These are phyloP conservation scores for Cheilinus undulatus DNA, from an alignment of 2,113 vertebrate species.

Conservation along the genomic window DNA sequence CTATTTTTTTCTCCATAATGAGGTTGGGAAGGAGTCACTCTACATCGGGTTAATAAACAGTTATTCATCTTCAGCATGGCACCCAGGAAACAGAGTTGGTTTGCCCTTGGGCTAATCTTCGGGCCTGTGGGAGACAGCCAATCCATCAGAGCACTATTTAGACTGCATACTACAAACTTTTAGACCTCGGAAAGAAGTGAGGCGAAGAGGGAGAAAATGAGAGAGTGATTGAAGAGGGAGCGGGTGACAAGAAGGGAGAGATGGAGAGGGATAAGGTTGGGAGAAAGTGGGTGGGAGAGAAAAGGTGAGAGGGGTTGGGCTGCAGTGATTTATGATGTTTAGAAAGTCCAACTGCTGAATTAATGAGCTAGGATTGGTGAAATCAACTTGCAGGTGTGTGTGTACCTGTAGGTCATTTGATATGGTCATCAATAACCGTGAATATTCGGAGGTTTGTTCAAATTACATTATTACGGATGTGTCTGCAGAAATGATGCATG, in stretches of 20 bases:
- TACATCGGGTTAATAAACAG: slow-evolving; percentile 77
- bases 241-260: slow-evolving; percentile 58
- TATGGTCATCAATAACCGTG: slow-evolving; percentile 63
- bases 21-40: slow-evolving; percentile 71
- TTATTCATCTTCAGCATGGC: slow-evolving; percentile 80
- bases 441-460: slow-evolving; percentile 56
- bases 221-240: slow-evolving; percentile 62
- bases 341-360: slow-evolving; percentile 68
- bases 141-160: slow-evolving; percentile 79
- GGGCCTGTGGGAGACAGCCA: slow-evolving; percentile 66
- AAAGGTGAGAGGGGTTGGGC: slow-evolving; percentile 63
- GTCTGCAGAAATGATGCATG: slow-evolving; percentile 49
- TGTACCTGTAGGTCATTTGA: slow-evolving; percentile 57
- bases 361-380: slow-evolving; percentile 72
- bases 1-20: slow-evolving; percentile 56
- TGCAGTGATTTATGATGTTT: slow-evolving; percentile 80
- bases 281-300: slow-evolving; percentile 44
- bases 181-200: slow-evolving; percentile 62
- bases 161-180: slow-evolving; percentile 63
- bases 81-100: slow-evolving; percentile 71
- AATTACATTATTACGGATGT: slow-evolving; percentile 51
- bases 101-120: slow-evolving; percentile 82
- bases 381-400: slow-evolving; percentile 48
- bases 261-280: slow-evolving; percentile 59
- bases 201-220: slow-evolving; percentile 36